Percentiles rank a stretch among this genome's conserved stretches.
phyloP scores from a whole-genome alignment of 2,113 vertebrate genomes.

The Microcebus jonahi region DNA sequence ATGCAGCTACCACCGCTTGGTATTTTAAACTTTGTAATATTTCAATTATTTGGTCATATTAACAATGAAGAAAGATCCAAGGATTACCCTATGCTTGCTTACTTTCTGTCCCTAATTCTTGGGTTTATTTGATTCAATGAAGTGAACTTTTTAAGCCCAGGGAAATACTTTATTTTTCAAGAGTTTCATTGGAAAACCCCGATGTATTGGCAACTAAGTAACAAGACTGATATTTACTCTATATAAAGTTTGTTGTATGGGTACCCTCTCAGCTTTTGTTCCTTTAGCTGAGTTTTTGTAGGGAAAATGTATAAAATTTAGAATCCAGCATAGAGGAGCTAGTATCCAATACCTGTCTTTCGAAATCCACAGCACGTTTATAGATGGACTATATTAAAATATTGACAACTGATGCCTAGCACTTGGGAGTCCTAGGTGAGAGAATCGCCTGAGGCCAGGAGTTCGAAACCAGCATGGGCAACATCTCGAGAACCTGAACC shows the following conservation, averaged over 20 bases:
- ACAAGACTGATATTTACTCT: neutral
- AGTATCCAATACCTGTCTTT: neutral
- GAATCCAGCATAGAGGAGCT: neutral
- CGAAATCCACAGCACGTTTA: neutral
- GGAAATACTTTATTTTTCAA: neutral
- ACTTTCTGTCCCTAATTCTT: neutral
- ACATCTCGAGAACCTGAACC: too few relatives aligned
- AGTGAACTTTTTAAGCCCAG: neutral
- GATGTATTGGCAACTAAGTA: neutral
- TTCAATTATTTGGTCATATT: neutral
- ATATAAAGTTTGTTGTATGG: neutral
- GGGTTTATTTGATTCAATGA: neutral
- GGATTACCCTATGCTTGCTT: neutral
- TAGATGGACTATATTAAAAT: neutral
- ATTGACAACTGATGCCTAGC: neutral
- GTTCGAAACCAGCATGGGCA: too few relatives aligned
- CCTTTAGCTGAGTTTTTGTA: neutral
- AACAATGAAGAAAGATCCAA: neutral
- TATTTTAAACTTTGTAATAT: neutral
- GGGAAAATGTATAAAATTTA: neutral
- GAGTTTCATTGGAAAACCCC: constrained; percentile 12
- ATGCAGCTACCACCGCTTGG: neutral
- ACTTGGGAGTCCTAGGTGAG: too few relatives aligned
- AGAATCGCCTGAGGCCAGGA: too few relatives aligned
- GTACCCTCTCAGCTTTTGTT: neutral